Percentiles rank a stretch among this genome's conserved stretches.
These are phyloP conservation scores for Penelope pileata DNA, from an alignment of 2,113 vertebrate species.

Conservation along the genomic window DNA sequence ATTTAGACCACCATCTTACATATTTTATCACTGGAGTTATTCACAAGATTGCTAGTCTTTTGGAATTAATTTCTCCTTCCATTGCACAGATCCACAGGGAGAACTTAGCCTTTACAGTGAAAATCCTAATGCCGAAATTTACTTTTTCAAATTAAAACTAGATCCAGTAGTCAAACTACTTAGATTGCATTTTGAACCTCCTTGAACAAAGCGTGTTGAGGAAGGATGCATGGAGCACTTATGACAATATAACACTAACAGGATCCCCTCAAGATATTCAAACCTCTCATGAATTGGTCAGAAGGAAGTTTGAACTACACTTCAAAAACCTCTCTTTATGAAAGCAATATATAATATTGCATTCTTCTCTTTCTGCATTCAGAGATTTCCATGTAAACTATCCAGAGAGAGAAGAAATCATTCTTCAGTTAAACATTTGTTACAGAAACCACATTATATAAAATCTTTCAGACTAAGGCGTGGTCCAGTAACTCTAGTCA, in stretches of 20 bases:
- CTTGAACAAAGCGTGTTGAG: not conserved
- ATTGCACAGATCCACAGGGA: not conserved
- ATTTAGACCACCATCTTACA: not conserved
- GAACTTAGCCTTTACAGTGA: not conserved
- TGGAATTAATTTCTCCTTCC: conserved; percentile 25
- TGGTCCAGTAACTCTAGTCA: not conserved
- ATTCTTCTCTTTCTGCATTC: not conserved
- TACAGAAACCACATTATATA: not conserved
- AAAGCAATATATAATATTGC: not conserved
- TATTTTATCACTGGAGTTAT: conserved; percentile 25
- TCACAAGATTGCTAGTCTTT: conserved; percentile 19
- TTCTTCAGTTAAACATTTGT: not conserved
- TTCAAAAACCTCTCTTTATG: not conserved
- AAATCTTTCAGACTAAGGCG: not conserved
- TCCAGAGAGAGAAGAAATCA: not conserved
- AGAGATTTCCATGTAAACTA: not conserved
- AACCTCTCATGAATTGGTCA: not conserved
- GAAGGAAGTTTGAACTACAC: not conserved
- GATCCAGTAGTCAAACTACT: not conserved
- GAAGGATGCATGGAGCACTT: not conserved
- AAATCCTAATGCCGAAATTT: conserved; percentile 24
- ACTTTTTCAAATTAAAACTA: conserved; percentile 46
- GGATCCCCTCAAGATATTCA: not conserved
- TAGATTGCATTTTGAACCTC: not conserved
- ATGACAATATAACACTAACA: not conserved